Evolutionary conservation across 1,140 invertebrate genomes (phyloP).

Genomic region (Musca vetustissima): DNA sequence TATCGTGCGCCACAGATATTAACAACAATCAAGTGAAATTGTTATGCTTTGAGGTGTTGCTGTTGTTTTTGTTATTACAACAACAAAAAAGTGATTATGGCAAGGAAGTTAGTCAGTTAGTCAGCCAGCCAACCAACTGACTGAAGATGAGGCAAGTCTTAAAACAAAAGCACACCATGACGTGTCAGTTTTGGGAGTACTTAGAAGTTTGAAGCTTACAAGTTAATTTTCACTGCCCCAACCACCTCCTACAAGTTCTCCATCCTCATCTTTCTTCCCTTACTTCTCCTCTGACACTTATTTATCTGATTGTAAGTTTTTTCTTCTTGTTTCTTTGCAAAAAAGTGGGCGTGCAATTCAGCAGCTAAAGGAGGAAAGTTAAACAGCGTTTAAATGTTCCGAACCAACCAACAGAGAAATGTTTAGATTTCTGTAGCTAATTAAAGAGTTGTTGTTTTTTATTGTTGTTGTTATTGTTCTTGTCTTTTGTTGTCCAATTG

Average conservation of each 20-base stretch:
- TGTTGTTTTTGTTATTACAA: background rate
- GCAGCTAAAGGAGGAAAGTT: no score
- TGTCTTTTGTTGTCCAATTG: background rate
- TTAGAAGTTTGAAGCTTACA: conserved; percentile 16
- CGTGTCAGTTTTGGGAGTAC: conserved; percentile 23
- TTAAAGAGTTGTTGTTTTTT: conserved; percentile 17
- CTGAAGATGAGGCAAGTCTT: no score
- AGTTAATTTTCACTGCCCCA: conserved; percentile 24
- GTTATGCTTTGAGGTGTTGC: background rate
- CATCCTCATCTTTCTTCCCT: background rate
- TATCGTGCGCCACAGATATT: background rate
- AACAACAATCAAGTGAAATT: conserved; percentile 18
- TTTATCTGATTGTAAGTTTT: no score
- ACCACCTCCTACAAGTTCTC: background rate
- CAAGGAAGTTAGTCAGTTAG: no score
- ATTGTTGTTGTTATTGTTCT: conserved; percentile 3
- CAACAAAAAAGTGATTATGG: no score
- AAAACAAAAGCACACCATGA: conserved; percentile 13
- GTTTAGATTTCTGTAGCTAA: conserved; percentile 6
- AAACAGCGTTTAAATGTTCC: no score
- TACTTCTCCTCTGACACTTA: no score
- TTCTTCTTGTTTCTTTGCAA: no score
- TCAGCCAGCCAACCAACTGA: no score
- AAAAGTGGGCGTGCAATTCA: no score
- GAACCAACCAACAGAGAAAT: background rate